These are phyloP conservation scores for Varanus salvator DNA, from an alignment of 2,113 vertebrate species.

Conservation along the genomic window DNA sequence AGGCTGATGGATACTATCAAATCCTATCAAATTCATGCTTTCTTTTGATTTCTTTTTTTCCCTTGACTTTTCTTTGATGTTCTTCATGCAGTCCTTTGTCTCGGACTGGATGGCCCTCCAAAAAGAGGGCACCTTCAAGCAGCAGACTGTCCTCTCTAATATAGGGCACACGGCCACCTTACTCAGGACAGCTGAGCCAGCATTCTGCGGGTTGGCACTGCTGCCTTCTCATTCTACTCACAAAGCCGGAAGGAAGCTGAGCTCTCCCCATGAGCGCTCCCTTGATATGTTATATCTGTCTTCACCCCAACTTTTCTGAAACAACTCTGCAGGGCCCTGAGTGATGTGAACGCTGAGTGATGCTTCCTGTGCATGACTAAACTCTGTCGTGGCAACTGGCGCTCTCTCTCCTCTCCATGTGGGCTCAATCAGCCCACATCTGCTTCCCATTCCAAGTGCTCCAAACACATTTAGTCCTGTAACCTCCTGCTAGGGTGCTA, in stretches of 20 bases:
- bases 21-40: no score
- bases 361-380: conserved; percentile 21
- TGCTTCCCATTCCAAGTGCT: conserved; percentile 57
- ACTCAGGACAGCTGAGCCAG: not conserved
- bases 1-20: no score
- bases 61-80: no score
- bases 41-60: no score
- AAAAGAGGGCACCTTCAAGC: no score
- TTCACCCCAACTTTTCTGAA: not conserved
- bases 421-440: conserved; percentile 64
- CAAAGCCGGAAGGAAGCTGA: not conserved
- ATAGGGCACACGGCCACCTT: no score
- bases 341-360: conserved; percentile 38
- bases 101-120: no score
- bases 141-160: no score
- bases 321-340: rapidly evolving
- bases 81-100: no score
- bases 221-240: not conserved
- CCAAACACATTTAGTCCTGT: conserved; percentile 45
- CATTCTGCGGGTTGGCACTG: no score
- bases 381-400: conserved; percentile 1
- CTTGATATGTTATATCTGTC: conserved; percentile 4
- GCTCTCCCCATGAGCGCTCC: not conserved
- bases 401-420: not conserved
- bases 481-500: conserved; percentile 58